Evolutionary conservation across 37 sponge, comb jelly and placozoan genomes (phyloP), one percentile per base, ranked within the genome.

Genomic region (Bolinopsis microptera): DNA sequence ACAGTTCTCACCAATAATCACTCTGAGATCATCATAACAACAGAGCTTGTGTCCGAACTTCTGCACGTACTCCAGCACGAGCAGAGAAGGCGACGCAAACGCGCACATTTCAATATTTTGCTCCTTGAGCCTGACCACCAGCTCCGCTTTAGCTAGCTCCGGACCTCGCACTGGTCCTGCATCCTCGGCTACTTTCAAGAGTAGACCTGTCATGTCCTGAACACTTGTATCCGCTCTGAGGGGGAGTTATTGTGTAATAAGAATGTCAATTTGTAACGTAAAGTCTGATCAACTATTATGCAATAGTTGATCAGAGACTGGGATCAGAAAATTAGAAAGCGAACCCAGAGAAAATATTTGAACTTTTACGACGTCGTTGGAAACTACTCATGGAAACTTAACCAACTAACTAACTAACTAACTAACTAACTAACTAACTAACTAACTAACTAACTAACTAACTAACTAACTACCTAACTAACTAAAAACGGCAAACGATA

Each of bases 81-180:
- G 48, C 0, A 35, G 83, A 1, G 24, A 39, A 0, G 95, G 94
- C 24, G 93, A 77, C 13, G 31, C 95, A 93, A 93, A 26, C 37
- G 36, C 67, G 92, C 69, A 32, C 22, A 33, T 26, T 41, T 95
- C 92, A 70, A 95, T 35, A 0, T 76, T 93, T 22, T 30, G 68
- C 76, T 94, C 93, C 35, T 37, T 94, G 24, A 94, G 72, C 77
- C 94, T 94, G 24, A 74, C 38, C 35, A 96, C 48, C 0, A 97
- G 80, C 86, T 97, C 98, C 77, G 96, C 35, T 28, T 94, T 94
- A 23, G 95, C 98, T 24, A 97, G 90, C 35, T 95, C 94, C 8
- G 98, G 98, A 1, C 95, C 98, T 30, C 98, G 68, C 23, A 92
- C 32, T 34, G 0, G 69, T 0, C 27, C 68, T 22, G 69, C 69